Conservation (phyloP, 1,140 invertebrate species). For the Eupristina koningsbergeri region DNA sequence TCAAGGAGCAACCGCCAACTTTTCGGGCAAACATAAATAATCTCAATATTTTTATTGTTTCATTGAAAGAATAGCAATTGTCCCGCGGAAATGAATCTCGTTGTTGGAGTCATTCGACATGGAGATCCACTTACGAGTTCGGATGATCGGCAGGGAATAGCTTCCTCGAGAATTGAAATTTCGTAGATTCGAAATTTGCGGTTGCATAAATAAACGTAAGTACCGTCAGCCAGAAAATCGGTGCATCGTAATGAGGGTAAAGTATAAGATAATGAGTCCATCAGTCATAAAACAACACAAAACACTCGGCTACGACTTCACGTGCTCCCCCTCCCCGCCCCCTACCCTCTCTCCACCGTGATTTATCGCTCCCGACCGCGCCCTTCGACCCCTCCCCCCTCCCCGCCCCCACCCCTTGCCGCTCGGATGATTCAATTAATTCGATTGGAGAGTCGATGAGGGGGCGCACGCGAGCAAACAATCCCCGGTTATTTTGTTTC, state of each 20-base stretch:
- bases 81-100: no score
- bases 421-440: no score
- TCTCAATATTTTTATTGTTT: no score
- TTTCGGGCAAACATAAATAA: no score
- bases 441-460: no score
- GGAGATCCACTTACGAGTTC: no score
- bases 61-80: no score
- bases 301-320: slow-evolving; percentile 18
- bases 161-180: background rate
- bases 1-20: no score
- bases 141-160: background rate
- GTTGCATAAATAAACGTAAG: background rate
- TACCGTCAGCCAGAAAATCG: background rate
- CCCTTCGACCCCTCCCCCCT: background rate
- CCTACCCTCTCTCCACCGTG: no score
- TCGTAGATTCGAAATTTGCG: background rate
- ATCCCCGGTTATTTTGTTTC: slow-evolving; percentile 5
- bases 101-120: no score
- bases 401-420: no score
- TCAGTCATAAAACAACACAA: slow-evolving; percentile 22
- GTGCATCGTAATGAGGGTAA: background rate
- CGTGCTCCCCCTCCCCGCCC: background rate
- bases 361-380: background rate
- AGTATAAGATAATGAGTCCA: slow-evolving; percentile 12
- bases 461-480: background rate